Base-by-base conservation (phyloP, 2,797 vertebrate genomes). In the Muscicapa comitata region DNA sequence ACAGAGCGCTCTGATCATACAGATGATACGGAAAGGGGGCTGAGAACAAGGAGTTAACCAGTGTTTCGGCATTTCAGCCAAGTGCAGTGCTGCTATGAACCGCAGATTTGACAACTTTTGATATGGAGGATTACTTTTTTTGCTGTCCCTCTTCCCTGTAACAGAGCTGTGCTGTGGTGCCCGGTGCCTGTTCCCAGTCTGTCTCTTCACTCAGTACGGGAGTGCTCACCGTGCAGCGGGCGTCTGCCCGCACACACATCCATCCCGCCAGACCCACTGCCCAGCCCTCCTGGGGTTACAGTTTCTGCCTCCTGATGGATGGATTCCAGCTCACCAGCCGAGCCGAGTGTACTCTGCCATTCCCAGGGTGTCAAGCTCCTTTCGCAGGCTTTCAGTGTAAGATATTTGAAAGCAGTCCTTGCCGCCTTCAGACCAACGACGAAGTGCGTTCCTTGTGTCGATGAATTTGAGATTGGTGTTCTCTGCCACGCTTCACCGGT, bases 121-220 rank as follows among this genome's bases (percentile, higher is more conserved):
- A 33, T 57, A 33, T 0, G 7, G 66, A 61, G 54, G 68, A 51
- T 90, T 76, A 3, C 29, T 29, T 37, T 38, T 59, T 73, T 66
- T 65, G 31, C 54, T 35, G 25, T 25, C 47, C 17, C 31, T 53
- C 55, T 73, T 3, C 7, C 31, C 71, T 62, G 63, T 6, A 40
- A 55, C 68, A n/a, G 63, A 59, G 48, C 37, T 6, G 7, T 57
- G 16, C 61, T 9, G 43, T 17, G 43, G 47, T 5, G 86, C 65
- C n/a, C 5, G 26, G n/a, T 4, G 51, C 4, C 51, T n/a, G 0
- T 19, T 53, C 45, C 40, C 3, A 2, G 29, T 3, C 35, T 4
- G 17, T 26, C 59, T 37, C 25, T 7, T 8, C 47, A 1, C 17
- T 3, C 24, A 1, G 26, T 1, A 1, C 0, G 0, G 54, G 31